Percentiles rank a stretch among this genome's conserved stretches.
Conservation (phyloP, 2,797 vertebrate genomes). For the Rousettus madagascariensis region DNA sequence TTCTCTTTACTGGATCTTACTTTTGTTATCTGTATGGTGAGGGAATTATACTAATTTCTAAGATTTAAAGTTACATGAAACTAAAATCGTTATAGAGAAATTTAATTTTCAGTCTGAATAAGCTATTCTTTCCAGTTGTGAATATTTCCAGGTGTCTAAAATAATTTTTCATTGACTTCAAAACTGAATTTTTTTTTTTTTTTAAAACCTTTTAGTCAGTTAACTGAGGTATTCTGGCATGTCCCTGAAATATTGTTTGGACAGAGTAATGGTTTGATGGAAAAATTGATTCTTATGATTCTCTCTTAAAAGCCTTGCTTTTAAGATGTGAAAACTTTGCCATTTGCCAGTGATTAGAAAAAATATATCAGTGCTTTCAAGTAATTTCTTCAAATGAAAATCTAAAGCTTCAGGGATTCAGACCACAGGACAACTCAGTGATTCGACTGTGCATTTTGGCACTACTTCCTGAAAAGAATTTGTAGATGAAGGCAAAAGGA, state of each 20-base stretch:
- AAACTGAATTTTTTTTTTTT: not conserved
- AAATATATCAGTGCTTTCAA: not conserved
- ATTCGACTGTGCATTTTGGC: not conserved
- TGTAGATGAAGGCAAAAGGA: not conserved
- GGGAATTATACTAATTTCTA: not conserved
- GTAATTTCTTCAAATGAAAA: conserved; percentile 17
- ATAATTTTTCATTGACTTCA: conserved; percentile 20
- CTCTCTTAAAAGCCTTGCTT: conserved; percentile 32
- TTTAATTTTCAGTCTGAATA: conserved; percentile 36
- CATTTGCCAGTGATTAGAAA: conserved; percentile 35
- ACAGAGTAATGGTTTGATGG: not conserved
- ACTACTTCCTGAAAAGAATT: not conserved
- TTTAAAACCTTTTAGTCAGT: not conserved
- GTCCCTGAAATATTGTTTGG: conserved; percentile 52
- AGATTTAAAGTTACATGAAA: conserved; percentile 33
- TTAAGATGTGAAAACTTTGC: conserved; percentile 38
- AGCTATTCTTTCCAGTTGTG: not conserved
- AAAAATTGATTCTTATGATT: conserved; percentile 48
- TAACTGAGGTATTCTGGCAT: not conserved
- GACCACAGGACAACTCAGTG: not conserved
- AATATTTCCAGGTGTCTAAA: not conserved
- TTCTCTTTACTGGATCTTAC: not conserved
- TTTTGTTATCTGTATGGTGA: not conserved
- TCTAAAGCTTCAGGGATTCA: not conserved
- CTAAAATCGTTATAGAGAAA: not conserved